Evolutionary conservation across 2,888 invertebrate genomes (phyloP), one percentile per base, ranked within the genome.

Genomic region (Alloscopus bannaensis): DNA sequence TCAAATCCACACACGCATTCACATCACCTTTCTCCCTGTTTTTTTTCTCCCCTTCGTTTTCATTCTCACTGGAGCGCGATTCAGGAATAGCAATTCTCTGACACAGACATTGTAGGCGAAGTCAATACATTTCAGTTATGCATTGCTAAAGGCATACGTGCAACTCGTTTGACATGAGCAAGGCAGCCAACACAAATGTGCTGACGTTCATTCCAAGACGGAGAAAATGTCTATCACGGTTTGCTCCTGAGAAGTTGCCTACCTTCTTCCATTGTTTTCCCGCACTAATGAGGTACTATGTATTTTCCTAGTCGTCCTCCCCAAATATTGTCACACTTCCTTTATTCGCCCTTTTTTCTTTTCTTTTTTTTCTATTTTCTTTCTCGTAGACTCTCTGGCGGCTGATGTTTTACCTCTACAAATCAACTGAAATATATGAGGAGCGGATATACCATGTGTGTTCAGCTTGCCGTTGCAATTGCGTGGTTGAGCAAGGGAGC

Each of bases 231-330:
- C 59, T 66, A 22, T 62, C 42, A 42, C 24, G 59, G 59, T 65
- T 75, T 72, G n/a, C n/a, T n/a, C 60, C 68, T 68, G 64, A 73
- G 64, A 73, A 55, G 64, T 55, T 52, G 52, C 40, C 18, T 52
- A 40, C 40, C 18, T 40, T 36, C 29, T 18, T 11, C 66, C 75
- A 57, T 22, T 68, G 31, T 60, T 62, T 76, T 76, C 28, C 24
- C 45, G 47, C 45, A 3, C 64, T 69, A 77, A 77, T 77, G 76
- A 77, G 69, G 62, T 64, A 69, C 68, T 77, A 60, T 55, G 76
- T 77, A 69, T 77, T 77, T 68, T 40, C 76, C 42, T n/a, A 62
- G 26, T 64, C 77, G 70, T 36, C 55, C 36, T 71, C 40, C 28
- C 42, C 68, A 68, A 55, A 52, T 29, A 68, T 68, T 68, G 52